Evolutionary conservation across 2,797 vertebrate genomes (phyloP), one percentile per base, ranked within the genome.

Genomic region (Cuniculus paca): DNA sequence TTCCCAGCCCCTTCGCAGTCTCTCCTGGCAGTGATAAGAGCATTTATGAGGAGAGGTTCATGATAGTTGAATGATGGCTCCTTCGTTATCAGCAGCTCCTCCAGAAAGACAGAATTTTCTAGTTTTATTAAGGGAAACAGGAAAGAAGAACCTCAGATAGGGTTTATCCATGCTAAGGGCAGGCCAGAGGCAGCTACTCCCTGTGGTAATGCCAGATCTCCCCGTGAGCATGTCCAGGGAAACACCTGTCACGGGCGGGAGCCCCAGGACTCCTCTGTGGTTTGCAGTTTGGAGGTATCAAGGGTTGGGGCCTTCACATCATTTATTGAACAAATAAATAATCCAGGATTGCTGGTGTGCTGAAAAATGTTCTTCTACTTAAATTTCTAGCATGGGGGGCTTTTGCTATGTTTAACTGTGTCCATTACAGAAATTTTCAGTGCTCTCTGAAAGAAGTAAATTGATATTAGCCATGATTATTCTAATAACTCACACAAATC

Each of bases 391-490:
- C 50, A 52, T 39, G 83, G 5, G 83, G 5, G 1, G 24, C 28
- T 56, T 74, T 88, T 92, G 5, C 92, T 81, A 12, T 13, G 50
- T 88, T 97, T 88, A 54, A 65, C 22, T 93, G 63, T 82, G 45
- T 70, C 68, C 26, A 60, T 79, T 72, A 85, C 0, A 75, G 78
- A 87, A 63, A 81, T 26, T 90, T 90, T 87, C 68, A 61, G 77
- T 92, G n/a, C 45, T 90, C 87, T 91, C 20, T 22, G 14, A 83
- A 94, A 92, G 56, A 94, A 84, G 52, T 82, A 78, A 90, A 60
- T 26, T 42, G 45, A 68, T 65, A 80, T 34, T 68, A 95, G 80
- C 42, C 34, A 48, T n/a, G 26, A 74, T 91, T 65, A 68, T 88
- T 95, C 22, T 79, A 94, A 94, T 19, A 60, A 52, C 45, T 90